Evolutionary conservation across 2,888 invertebrate genomes (phyloP), one percentile per base, ranked within the genome.

Genomic region (Volucella bombylans): DNA sequence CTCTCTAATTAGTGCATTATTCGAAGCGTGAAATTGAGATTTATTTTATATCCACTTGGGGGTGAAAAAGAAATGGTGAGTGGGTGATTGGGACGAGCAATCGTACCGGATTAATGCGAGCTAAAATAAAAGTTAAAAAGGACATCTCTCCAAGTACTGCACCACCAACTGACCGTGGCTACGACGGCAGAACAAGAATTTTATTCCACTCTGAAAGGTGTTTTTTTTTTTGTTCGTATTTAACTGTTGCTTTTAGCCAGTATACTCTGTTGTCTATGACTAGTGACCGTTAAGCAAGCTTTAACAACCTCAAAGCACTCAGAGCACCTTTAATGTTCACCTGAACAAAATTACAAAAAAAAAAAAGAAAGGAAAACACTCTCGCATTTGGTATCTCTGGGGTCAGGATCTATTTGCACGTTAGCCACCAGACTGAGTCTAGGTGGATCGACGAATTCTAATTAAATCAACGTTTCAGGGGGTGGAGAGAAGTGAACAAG

Each of bases 11-110:
- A 82, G 78, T 78, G 50, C 57, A 78, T 68, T 78, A 78, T 78
- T 82, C 64, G 82, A 82, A 82, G 82, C 82, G 82, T 78, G 78
- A 82, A 82, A 82, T 82, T 78, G 82, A 79, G 68, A 82, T 82
- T 82, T 82, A 82, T 82, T 78, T 82, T 82, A 73, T 78, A 82
- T 73, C 59, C 47, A 61, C 67, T 73, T 69, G 54, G 10, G 23
- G 38, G 11, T 38, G 45, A 31, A 31, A 31, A 31, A 31, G 31
- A 31, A 31, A 31, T 4, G 14, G 8, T 6, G 12, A 12, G 38
- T 8, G 31, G 65, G n/a, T 41, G 38, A 2, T 23, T 23, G 18
- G 18, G 65, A 18, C 23, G 41, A 2, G 9, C 2, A n/a, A 10
- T 41, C 18, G 38, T 31, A 23, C 4, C 1, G 45, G 47, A n/a